These are phyloP conservation scores for Limanda limanda DNA, from an alignment of 2,113 vertebrate genomes.

Conservation along the genomic window DNA sequence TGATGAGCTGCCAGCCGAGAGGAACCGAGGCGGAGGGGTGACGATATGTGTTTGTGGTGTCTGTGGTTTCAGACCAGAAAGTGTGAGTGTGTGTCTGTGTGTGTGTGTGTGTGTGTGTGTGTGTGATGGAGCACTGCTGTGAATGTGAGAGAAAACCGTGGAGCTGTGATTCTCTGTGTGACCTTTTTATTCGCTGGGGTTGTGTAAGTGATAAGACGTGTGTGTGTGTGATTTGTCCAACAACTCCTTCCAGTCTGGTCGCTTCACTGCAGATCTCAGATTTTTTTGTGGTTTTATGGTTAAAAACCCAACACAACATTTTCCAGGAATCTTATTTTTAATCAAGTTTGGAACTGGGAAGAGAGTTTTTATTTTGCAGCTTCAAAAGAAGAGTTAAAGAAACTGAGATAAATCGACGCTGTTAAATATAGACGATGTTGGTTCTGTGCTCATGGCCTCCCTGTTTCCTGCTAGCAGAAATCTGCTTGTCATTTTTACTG, in stretches of 20 bases:
- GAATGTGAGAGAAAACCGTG: conserved; percentile 1
- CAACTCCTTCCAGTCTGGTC: neutral
- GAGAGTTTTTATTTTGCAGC: too few relatives aligned
- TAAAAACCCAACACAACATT: neutral
- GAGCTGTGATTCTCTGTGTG: neutral
- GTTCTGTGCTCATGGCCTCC: neutral
- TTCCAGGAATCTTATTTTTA: conserved; percentile 6
- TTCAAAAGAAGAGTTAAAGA: neutral
- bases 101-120: conserved; percentile 20
- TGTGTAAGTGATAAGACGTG: conserved; percentile 20
- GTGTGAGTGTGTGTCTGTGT: conserved; percentile 21
- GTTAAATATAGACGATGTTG: conserved; percentile 8
- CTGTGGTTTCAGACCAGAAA: conserved; percentile 44
- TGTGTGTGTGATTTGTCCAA: neutral
- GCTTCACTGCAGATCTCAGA: neutral
- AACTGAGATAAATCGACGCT: neutral
- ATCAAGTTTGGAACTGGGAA: conserved; percentile 5
- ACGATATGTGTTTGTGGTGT: conserved; percentile 49
- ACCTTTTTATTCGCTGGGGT: conserved; percentile 27
- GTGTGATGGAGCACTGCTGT: conserved; percentile 19
- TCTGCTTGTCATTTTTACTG: conserved; percentile 28
- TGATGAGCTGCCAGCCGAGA: conserved; percentile 33
- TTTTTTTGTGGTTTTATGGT: neutral
- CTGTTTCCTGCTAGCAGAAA: conserved; percentile 18
- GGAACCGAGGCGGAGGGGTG: conserved; percentile 35